A percentile compares a stretch with the other conserved stretches of the same genome.
phyloP scores from a whole-genome alignment of 2,113 vertebrate genomes.

The Sorex fumeus region DNA sequence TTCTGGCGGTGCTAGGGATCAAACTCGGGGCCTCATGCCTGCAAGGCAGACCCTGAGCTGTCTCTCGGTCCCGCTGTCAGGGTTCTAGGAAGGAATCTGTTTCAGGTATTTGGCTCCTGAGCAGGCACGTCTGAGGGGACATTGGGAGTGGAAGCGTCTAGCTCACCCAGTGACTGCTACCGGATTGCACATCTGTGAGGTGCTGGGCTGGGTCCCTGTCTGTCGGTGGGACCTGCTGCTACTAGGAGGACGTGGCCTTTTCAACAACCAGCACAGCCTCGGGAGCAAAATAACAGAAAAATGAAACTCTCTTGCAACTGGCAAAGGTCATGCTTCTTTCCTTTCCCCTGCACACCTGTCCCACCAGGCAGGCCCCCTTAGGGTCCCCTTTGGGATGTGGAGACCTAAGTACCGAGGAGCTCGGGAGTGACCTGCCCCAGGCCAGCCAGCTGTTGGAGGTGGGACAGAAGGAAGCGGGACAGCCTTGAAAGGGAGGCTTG shows the following conservation, averaged over 20 bases:
- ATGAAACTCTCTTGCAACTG: not conserved
- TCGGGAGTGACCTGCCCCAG: not conserved
- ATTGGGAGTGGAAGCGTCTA: not conserved
- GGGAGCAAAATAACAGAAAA: not conserved
- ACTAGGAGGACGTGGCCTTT: not conserved
- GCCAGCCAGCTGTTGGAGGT: not conserved
- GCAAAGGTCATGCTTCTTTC: not conserved
- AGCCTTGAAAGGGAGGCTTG: no score
- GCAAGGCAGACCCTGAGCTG: no score
- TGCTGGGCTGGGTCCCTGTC: not conserved
- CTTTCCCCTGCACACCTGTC: not conserved
- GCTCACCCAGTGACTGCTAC: not conserved
- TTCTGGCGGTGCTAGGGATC: no score
- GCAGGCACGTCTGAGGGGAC: not conserved
- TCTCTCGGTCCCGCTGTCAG: not conserved
- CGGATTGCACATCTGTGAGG: not conserved
- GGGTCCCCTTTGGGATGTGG: not conserved
- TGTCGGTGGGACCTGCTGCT: not conserved
- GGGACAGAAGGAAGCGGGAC: conserved; percentile 8
- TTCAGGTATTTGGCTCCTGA: conserved; percentile 9
- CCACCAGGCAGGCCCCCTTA: not conserved
- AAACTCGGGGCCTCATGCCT: no score
- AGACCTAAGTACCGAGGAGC: not conserved
- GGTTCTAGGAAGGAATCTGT: not conserved
- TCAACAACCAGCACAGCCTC: not conserved